Evolutionary conservation across 1,140 invertebrate genomes (phyloP), one percentile per base, ranked within the genome.

Genomic region (Drosophila gunungcola): DNA sequence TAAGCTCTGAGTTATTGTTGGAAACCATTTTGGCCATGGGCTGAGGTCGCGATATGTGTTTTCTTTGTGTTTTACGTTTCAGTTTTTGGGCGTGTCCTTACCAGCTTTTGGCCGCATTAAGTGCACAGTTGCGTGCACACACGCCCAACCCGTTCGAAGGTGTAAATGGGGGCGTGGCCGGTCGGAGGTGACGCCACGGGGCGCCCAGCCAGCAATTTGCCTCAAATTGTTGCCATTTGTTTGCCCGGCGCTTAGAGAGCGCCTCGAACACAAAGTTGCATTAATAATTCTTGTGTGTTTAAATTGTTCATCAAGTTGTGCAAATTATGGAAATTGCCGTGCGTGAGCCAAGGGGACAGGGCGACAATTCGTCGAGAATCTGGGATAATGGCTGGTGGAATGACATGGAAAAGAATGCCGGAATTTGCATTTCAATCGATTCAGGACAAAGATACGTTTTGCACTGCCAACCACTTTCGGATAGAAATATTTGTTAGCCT

Each of bases 221-320:
- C 84, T 85, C 80, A 86, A 85, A 85, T 85, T 86, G 82, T 85
- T 85, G 82, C 82, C 82, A 85, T 85, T 85, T 85, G 82, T 85
- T 78, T 68, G 73, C 57, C 73, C 51, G 76, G 65, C 80, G 72
- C 73, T 84, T 75, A 78, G 73, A 53, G 46, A 45, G 43, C 16
- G 21, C 38, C 55, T 25, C 41, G 27, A 43, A 60, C 32, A 60
- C 62, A 67, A 54, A 64, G 57, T 73, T 80, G 81, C 81, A 80
- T 73, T 74, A 84, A 73, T 73, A 84, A 62, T 80, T 73, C 79
- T 79, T 51, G 57, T 63, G 38, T 83, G 65, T 76, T 83, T 75
- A 78, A 83, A 75, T 78, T 75, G 74, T 61, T 79, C 56, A 67
- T 58, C 62, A 65, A 68, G 54, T 79, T 73, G 77, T 64, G 69